phyloP scores from a whole-genome alignment of 2,797 vertebrate genomes.

The Xerus rutilus region DNA sequence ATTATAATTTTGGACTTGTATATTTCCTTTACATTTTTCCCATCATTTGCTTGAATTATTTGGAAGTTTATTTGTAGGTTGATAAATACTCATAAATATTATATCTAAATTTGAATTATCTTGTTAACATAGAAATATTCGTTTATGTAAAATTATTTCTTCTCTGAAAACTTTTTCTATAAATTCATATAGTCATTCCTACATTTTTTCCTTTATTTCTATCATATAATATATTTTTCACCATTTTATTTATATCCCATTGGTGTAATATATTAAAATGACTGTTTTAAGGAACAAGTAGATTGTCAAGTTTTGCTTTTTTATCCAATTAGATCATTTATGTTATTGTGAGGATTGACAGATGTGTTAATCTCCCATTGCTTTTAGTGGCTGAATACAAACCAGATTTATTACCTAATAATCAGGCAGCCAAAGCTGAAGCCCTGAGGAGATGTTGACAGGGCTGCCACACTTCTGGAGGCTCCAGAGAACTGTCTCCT shows the following conservation, averaged over 20 bases:
- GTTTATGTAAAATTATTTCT: neutral
- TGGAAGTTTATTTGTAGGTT: neutral
- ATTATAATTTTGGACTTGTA: neutral
- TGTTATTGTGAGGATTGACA: neutral
- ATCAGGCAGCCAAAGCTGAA: neutral
- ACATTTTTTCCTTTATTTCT: neutral
- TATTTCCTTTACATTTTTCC: neutral
- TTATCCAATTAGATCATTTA: neutral
- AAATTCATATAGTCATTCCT: neutral
- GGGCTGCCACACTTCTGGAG: neutral
- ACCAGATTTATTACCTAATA: neutral
- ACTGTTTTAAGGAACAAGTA: neutral
- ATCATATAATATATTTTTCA: neutral
- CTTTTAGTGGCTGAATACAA: neutral
- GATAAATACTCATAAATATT: neutral
- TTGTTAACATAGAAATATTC: neutral
- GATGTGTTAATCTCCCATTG: neutral
- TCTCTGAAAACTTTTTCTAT: neutral
- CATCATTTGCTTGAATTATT: neutral
- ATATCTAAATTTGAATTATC: neutral
- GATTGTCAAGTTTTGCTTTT: neutral
- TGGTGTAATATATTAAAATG: neutral
- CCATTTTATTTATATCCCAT: neutral
- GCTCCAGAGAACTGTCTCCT: neutral
- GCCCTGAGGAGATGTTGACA: neutral